phyloP scores from a whole-genome alignment of 2,113 vertebrate species.

The Hystrix brachyura region DNA sequence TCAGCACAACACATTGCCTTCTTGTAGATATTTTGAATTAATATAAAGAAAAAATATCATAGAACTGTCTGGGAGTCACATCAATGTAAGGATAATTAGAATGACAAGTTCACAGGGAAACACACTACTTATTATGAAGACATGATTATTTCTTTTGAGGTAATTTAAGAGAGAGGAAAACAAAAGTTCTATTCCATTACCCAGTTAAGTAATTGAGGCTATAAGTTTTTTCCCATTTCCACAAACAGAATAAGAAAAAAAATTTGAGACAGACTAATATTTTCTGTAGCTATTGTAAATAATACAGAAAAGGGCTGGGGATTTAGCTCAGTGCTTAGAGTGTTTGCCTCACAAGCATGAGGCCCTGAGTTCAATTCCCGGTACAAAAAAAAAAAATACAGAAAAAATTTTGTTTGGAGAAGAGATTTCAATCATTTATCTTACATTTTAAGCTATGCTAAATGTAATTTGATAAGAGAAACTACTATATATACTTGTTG shows the following conservation, averaged over 20 bases:
- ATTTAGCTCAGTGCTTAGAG: too few species aligned
- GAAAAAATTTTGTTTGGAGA: not conserved
- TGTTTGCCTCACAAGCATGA: not conserved
- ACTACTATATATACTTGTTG: not conserved
- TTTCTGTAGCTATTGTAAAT: not conserved
- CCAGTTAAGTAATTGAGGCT: conserved; percentile 62
- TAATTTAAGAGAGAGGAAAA: conserved; percentile 43
- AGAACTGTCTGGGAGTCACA: not conserved
- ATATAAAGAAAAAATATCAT: not conserved
- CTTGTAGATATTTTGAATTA: not conserved
- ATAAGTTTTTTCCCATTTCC: not conserved
- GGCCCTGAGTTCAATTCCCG: too few species aligned
- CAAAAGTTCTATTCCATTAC: conserved; percentile 15
- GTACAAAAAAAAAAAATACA: not conserved
- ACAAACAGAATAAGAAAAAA: conserved; percentile 44
- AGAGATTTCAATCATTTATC: not conserved
- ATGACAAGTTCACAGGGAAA: conserved; percentile 23
- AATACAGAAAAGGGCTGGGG: not conserved
- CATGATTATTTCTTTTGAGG: not conserved
- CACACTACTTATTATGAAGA: not conserved
- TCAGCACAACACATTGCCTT: not conserved
- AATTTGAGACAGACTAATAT: conserved; percentile 1
- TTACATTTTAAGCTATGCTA: not conserved
- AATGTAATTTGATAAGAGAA: not conserved
- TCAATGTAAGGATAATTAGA: conserved; percentile 48